Percentiles rank a stretch among this genome's conserved stretches.
Conservation (phyloP, 2,888 invertebrate genomes). For the Xestia c-nigrum region DNA sequence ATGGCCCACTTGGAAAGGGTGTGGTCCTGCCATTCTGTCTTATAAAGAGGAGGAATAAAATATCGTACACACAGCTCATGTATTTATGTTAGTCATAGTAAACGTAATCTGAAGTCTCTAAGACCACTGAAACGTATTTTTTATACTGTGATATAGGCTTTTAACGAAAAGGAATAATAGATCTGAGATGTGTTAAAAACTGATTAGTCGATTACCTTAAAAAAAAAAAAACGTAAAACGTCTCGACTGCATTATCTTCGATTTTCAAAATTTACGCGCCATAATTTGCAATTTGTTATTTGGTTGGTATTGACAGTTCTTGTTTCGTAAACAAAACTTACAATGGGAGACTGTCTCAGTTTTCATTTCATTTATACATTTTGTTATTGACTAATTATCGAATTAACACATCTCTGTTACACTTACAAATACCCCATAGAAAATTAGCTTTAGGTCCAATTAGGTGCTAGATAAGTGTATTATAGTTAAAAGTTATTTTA, state of each 20-base stretch:
- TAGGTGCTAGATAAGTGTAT: conserved; percentile 78
- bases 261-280: conserved; percentile 8
- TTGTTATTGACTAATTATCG: conserved; percentile 27
- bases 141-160: conserved; percentile 88
- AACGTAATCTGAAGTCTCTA: conserved; percentile 73
- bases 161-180: conserved; percentile 77
- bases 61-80: conserved; percentile 24
- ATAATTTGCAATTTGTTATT: not conserved
- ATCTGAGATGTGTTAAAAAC: conserved; percentile 59
- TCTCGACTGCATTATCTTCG: not conserved
- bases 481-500: conserved; percentile 59
- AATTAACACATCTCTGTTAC: conserved; percentile 54
- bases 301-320: not conserved
- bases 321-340: not conserved
- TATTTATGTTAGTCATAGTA: conserved; percentile 66
- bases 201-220: conserved; percentile 10
- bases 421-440: conserved; percentile 67
- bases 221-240: not conserved
- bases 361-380: not conserved
- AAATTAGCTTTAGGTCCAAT: conserved; percentile 68
- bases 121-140: conserved; percentile 83
- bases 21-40: not conserved
- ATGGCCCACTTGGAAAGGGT: not conserved
- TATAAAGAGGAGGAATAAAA: not conserved
- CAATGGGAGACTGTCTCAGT: not conserved